A percentile compares a stretch with the other conserved stretches of the same genome.
Evolutionary conservation across 2,888 invertebrate species (phyloP).

Genomic region (Thyatira batis): DNA sequence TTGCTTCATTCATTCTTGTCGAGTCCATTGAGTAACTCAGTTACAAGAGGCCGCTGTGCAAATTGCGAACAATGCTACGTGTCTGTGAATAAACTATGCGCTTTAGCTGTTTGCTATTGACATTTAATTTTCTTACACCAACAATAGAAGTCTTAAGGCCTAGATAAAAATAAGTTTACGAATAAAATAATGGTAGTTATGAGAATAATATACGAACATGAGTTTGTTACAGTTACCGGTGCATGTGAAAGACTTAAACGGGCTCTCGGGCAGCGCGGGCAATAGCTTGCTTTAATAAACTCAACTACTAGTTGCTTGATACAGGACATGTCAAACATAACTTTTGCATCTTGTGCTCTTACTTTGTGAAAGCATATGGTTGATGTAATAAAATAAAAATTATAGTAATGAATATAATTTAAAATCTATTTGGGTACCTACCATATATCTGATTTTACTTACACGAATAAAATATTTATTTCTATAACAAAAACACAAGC

Average conservation of each 20-base stretch:
- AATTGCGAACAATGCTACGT: constrained; percentile 62
- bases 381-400: not conserved
- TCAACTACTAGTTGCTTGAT: constrained; percentile 18
- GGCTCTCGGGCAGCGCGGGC: constrained; percentile 15
- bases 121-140: constrained; percentile 52
- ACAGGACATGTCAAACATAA: constrained; percentile 15
- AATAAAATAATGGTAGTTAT: not conserved
- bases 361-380: not conserved
- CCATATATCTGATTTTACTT: not conserved
- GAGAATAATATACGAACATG: not conserved
- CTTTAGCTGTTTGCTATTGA: constrained; percentile 49
- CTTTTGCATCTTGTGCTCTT: not conserved
- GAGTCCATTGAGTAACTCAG: constrained; percentile 63
- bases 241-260: constrained; percentile 50
- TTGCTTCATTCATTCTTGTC: constrained; percentile 77
- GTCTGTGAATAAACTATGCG: constrained; percentile 54
- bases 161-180: constrained; percentile 6
- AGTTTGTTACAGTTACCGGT: constrained; percentile 27
- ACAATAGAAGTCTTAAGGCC: constrained; percentile 30
- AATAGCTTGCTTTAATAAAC: constrained; percentile 15
- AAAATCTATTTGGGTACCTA: too few relatives aligned
- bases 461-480: too few relatives aligned
- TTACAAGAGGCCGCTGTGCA: constrained; percentile 48
- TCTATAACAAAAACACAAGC: too few relatives aligned
- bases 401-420: too few relatives aligned